A percentile compares a stretch with the other conserved stretches of the same genome.
These are phyloP conservation scores for Oxyscelio sp. DNA, from an alignment of 2,888 invertebrate genomes.

Conservation along the genomic window DNA sequence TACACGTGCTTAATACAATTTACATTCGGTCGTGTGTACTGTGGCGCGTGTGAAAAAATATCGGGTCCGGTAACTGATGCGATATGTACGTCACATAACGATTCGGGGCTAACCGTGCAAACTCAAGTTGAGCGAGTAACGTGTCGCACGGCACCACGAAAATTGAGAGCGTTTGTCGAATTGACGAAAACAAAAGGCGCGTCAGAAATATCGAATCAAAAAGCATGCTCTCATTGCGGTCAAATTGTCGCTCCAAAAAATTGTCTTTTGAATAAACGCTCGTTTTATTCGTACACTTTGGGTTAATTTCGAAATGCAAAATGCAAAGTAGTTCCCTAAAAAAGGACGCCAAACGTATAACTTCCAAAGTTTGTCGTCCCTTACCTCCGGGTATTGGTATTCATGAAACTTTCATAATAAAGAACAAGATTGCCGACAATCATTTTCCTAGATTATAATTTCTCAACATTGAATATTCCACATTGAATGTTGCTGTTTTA, in stretches of 20 bases:
- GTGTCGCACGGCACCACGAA: conserved; percentile 39
- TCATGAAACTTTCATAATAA: neutral
- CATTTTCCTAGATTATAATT: neutral
- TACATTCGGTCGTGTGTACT: conserved; percentile 40
- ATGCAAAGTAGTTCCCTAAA: neutral
- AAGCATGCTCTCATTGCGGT: conserved; percentile 57
- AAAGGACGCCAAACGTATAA: neutral
- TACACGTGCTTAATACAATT: conserved; percentile 68
- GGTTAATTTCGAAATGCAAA: conserved; percentile 19
- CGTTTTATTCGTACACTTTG: conserved; percentile 21
- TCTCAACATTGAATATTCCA: neutral
- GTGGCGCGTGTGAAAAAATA: conserved; percentile 44
- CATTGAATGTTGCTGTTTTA: neutral
- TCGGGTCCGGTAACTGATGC: conserved; percentile 49
- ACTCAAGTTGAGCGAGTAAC: conserved; percentile 47
- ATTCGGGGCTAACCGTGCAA: conserved; percentile 43
- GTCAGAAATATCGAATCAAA: conserved; percentile 63
- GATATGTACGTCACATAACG: conserved; percentile 62
- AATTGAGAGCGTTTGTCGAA: conserved; percentile 59
- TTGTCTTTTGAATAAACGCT: conserved; percentile 42
- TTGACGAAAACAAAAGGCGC: conserved; percentile 59
- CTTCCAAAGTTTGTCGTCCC: neutral
- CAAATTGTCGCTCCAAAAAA: conserved; percentile 57
- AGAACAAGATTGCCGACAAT: neutral
- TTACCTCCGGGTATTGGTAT: neutral